Conservation (phyloP, 2,797 vertebrate species). For the Lepidocolaptes lacrymiger region DNA sequence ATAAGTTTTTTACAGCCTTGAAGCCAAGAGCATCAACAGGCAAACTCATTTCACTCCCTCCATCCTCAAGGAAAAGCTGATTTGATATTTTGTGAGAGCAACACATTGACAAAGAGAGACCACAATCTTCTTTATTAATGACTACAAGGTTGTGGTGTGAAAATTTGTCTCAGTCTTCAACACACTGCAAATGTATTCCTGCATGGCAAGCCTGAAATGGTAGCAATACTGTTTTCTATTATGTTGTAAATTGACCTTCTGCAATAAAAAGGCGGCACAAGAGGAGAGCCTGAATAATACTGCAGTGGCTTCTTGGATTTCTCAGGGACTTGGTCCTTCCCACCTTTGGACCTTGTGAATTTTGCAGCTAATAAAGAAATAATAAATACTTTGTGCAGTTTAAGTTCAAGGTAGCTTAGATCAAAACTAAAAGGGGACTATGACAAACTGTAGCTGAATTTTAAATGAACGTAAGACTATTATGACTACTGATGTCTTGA, state of each 20-base stretch:
- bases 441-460: slow-evolving; percentile 79
- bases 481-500: slow-evolving; percentile 78
- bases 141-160: slow-evolving; percentile 9
- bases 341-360: slow-evolving; percentile 56
- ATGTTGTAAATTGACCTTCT: slow-evolving; percentile 54
- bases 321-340: slow-evolving; percentile 23
- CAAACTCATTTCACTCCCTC: background rate
- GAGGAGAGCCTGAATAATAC: background rate
- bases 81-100: slow-evolving; percentile 27
- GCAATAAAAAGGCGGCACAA: background rate
- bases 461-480: slow-evolving; percentile 76
- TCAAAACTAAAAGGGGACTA: slow-evolving; percentile 44
- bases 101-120: slow-evolving; percentile 18
- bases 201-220: slow-evolving; percentile 22
- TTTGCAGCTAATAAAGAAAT: slow-evolving; percentile 76
- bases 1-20: background rate
- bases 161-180: slow-evolving; percentile 27
- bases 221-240: slow-evolving; percentile 49
- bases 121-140: slow-evolving; percentile 49
- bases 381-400: slow-evolving; percentile 68
- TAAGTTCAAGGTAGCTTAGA: slow-evolving; percentile 67
- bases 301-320: slow-evolving; percentile 20
- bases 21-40: background rate
- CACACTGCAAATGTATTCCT: slow-evolving; percentile 2
- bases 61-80: background rate